phyloP scores from a whole-genome alignment of 2,113 vertebrate species.

The Percina caprodes region DNA sequence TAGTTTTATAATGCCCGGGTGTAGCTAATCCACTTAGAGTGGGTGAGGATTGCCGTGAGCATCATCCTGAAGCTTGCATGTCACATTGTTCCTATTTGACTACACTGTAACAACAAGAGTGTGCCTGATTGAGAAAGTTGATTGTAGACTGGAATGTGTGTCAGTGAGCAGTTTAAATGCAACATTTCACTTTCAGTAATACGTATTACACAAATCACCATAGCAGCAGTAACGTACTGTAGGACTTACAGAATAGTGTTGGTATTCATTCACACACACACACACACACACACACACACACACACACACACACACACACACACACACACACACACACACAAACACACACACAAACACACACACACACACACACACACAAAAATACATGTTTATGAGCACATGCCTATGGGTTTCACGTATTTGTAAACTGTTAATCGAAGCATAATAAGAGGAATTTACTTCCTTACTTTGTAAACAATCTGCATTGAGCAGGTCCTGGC shows the following conservation, averaged over 20 bases:
- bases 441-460: background rate
- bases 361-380: background rate
- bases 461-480: slow-evolving; percentile 97
- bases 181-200: slow-evolving; percentile 11
- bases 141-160: slow-evolving; percentile 44
- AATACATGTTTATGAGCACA: background rate
- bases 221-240: background rate
- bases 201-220: slow-evolving; percentile 18
- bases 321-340: background rate
- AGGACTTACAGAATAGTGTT: background rate
- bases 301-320: background rate
- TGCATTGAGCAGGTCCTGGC: slow-evolving; percentile 97
- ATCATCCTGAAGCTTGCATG: slow-evolving; percentile 45
- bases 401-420: background rate
- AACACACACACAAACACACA: too few species aligned
- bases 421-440: background rate
- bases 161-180: slow-evolving; percentile 33
- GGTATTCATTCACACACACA: background rate
- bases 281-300: background rate
- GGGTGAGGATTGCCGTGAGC: slow-evolving; percentile 46
- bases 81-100: slow-evolving; percentile 48
- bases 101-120: slow-evolving; percentile 36
- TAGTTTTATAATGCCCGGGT: slow-evolving; percentile 54
- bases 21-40: slow-evolving; percentile 73
- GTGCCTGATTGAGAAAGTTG: slow-evolving; percentile 64